Percentiles rank a stretch among this genome's conserved stretches.
Conservation (phyloP, 2,888 invertebrate species). For the Morpho achilles region DNA sequence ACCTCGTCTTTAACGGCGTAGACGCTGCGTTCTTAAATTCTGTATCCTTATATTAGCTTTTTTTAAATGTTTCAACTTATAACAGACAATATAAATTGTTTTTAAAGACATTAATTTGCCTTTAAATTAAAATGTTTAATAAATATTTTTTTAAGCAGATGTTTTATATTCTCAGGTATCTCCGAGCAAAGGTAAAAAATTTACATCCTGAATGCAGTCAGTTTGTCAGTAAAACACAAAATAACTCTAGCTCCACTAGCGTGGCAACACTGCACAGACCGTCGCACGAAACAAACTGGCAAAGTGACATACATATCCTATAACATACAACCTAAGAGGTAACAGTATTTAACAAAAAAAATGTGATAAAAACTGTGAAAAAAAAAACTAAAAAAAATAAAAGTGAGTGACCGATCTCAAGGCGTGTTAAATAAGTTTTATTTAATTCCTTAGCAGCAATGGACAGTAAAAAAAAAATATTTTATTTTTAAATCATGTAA, state of each 20-base stretch:
- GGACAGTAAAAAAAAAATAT: conserved; percentile 42
- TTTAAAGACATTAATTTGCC: too few species aligned
- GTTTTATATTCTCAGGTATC: conserved; percentile 45
- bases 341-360: conserved; percentile 68
- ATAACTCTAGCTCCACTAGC: conserved; percentile 43
- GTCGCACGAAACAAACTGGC: conserved; percentile 34
- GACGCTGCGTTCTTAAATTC: too few species aligned
- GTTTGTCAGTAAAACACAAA: conserved; percentile 47
- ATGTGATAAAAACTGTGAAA: conserved; percentile 73
- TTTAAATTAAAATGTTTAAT: too few species aligned
- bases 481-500: conserved; percentile 24
- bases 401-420: conserved; percentile 76
- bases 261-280: conserved; percentile 44
- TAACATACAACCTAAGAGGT: conserved; percentile 44
- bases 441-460: conserved; percentile 58
- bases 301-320: conserved; percentile 40
- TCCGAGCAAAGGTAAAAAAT: conserved; percentile 61
- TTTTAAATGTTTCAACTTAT: too few species aligned
- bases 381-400: conserved; percentile 55
- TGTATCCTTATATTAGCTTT: too few species aligned
- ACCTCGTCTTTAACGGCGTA: too few species aligned
- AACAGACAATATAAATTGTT: too few species aligned
- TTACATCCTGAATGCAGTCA: conserved; percentile 62
- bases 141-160: too few species aligned
- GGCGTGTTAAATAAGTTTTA: conserved; percentile 57